Base-by-base conservation (phyloP, 2,797 vertebrate species). In the Tragelaphus oryx region DNA sequence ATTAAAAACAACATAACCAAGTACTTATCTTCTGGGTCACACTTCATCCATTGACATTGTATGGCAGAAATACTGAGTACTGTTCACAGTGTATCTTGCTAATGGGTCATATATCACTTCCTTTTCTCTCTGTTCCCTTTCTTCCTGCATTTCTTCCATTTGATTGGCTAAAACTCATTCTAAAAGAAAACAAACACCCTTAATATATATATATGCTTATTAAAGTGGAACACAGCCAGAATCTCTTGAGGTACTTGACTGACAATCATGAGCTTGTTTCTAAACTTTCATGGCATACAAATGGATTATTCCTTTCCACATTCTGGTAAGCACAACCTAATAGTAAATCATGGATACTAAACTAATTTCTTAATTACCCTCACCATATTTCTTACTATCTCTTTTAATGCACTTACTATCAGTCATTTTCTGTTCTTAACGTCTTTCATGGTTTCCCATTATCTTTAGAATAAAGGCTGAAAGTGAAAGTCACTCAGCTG, bases 1-100 rank as follows among this genome's bases (percentile, higher is more conserved):
- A 89, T 50, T 17, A 85, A 95, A 95, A 94, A 24, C 17, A 86
- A 81, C 75, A n/a, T 83, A 95, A 91, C 13, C 26, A 28, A 87
- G 76, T 89, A 37, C 17, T 91, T 85, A 89, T 50, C 33, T 75
- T 60, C 26, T 78, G 24, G 87, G 60, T 90, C 46, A 81, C 10
- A 82, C n/a, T 79, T 78, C 30, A 85, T 54, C 55, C 44, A 33
- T 10, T 90, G 57, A 95, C 33, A 96, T 33, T 11, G 80, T 90
- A 83, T n/a, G 24, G 28, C 44, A 95, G 89, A 95, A 12, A 13
- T 93, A 48, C 71, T 74, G 22, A 94, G 28, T 87, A 78, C 4
- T 88, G 3, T 88, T 88, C 71, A 91, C 30, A 75, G 18, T 24
- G 30, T 10, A 71, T 79, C 60, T 86, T 91, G 46, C 30, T 74